Conservation (phyloP, 2,113 vertebrate species). For the Ornithorhynchus anatinus region DNA sequence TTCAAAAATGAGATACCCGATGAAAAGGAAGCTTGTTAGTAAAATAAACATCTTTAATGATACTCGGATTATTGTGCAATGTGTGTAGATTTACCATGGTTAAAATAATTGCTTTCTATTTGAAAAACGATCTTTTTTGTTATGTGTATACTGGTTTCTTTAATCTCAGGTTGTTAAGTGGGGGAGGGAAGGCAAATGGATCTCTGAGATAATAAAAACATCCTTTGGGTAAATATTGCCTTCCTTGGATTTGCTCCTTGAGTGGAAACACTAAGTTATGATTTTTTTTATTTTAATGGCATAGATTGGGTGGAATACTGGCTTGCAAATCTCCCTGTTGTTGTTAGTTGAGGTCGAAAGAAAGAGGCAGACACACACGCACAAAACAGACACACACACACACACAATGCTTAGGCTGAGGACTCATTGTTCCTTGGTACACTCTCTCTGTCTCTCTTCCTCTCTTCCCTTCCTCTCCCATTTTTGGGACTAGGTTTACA, state of each 20-base stretch:
- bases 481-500: conserved; percentile 59
- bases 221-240: conserved; percentile 32
- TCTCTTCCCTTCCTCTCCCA: no score
- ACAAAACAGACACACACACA: conserved; percentile 20
- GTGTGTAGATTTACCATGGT: background rate
- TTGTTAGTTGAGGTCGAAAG: conserved; percentile 36
- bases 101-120: conserved; percentile 32
- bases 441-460: conserved; percentile 48
- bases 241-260: conserved; percentile 22
- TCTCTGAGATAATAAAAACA: conserved; percentile 55
- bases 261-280: conserved; percentile 10
- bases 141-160: conserved; percentile 32
- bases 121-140: conserved; percentile 15
- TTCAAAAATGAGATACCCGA: conserved; percentile 3
- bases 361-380: conserved; percentile 17
- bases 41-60: background rate
- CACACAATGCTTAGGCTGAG: conserved; percentile 41
- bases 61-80: background rate
- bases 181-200: conserved; percentile 33
- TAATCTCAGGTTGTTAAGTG: conserved; percentile 42
- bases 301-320: background rate
- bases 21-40: conserved; percentile 28
- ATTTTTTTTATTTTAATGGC: background rate
- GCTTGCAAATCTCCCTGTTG: background rate
- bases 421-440: conserved; percentile 73